These are phyloP conservation scores for Thaumatotibia leucotreta DNA, from an alignment of 1,140 invertebrate genomes.

Conservation along the genomic window DNA sequence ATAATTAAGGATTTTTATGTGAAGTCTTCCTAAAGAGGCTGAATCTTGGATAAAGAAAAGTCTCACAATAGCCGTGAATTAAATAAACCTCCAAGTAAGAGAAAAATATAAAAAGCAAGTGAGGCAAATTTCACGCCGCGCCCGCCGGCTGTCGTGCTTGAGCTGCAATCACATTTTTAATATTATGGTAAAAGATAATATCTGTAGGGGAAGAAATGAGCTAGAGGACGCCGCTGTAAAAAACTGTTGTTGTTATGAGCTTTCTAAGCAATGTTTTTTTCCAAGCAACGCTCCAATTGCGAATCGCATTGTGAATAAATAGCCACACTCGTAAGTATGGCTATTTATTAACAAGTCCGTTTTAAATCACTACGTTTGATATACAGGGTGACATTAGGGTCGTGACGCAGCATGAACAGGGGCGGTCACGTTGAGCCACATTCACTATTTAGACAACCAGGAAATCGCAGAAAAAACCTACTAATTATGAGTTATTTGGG, in stretches of 20 bases:
- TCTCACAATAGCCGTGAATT: constrained; percentile 5
- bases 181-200: constrained; percentile 8
- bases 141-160: constrained; percentile 7
- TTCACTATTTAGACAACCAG: too few species aligned
- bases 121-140: constrained; percentile 1
- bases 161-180: constrained; percentile 13
- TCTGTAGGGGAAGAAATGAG: constrained; percentile 4
- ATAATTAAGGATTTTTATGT: background rate
- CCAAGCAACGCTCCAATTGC: too few species aligned
- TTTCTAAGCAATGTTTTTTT: background rate
- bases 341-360: too few species aligned
- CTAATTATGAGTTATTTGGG: too few species aligned
- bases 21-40: background rate
- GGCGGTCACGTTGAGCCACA: too few species aligned
- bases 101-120: constrained; percentile 7
- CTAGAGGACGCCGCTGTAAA: background rate
- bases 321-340: too few species aligned
- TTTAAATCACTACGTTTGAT: too few species aligned
- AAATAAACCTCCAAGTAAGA: constrained; percentile 10
- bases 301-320: too few species aligned
- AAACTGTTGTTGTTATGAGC: constrained; percentile 1
- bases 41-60: constrained; percentile 2
- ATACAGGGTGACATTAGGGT: too few species aligned
- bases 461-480: too few species aligned
- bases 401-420: too few species aligned